A percentile compares a stretch with the other conserved stretches of the same genome.
Evolutionary conservation across 2,113 vertebrate species (phyloP).

Genomic region (Columbina picui): DNA sequence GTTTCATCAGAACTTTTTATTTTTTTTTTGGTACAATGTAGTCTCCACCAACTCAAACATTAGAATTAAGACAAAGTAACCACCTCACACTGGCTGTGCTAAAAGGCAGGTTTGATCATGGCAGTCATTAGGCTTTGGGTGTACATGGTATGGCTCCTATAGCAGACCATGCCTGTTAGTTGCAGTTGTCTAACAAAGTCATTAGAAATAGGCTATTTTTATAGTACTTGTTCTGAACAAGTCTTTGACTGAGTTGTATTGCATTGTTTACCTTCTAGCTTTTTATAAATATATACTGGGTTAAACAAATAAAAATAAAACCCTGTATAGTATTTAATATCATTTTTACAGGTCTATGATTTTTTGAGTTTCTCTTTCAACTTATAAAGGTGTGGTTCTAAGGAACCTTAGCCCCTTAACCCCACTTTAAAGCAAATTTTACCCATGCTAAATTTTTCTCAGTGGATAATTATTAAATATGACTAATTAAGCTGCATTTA

Average conservation of each 20-base stretch:
- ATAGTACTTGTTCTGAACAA: not conserved
- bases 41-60: not conserved
- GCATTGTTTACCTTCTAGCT: not conserved
- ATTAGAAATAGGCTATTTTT: not conserved
- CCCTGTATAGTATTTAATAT: not conserved
- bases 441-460: not conserved
- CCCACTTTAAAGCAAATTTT: not conserved
- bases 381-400: not conserved
- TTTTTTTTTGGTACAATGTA: not conserved
- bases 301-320: not conserved
- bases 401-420: not conserved
- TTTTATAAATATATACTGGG: not conserved
- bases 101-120: not conserved
- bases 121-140: not conserved
- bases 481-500: not conserved
- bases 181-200: not conserved
- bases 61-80: not conserved
- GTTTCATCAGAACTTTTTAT: not conserved
- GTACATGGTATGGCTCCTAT: fast-evolving
- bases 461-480: not conserved
- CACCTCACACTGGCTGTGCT: not conserved
- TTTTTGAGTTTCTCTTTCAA: not conserved
- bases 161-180: not conserved
- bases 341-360: not conserved
- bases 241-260: not conserved